Evolutionary conservation across 2,888 invertebrate genomes (phyloP), one percentile per base, ranked within the genome.

Genomic region (Thysanoteuthis rhombus): DNA sequence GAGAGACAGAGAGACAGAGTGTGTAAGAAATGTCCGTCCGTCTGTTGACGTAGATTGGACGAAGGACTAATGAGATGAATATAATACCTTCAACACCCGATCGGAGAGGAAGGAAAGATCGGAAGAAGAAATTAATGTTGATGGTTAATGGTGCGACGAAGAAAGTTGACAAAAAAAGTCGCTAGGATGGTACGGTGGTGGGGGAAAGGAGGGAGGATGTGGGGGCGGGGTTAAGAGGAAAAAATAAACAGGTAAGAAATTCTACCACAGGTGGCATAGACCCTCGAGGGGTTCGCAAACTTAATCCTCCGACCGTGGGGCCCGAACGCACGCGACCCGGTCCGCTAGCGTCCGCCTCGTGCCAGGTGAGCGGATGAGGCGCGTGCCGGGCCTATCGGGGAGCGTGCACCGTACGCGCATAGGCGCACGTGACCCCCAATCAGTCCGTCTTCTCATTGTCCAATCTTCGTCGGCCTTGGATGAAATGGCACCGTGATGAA

Each of bases 241-340:
- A 28, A 90, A 90, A 90, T 40, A 39, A 90, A 90, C 90, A 90
- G 90, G 90, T 90, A 90, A 90, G 90, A 90, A 90, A 90, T 39
- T 39, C 40, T 90, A 90, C 39, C 90, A 90, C 90, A 90, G 90
- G 90, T 90, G 90, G 90, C 40, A 90, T 28, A 40, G 40, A 39
- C 90, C 90, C 90, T 90, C 90, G 40, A 90, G 90, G 90, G 90
- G 40, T 39, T 39, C 39, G 90, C 38, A 28, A 38, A 90, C 39
- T 40, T 39, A 90, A 90, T 90, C 90, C 90, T 36, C 40, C 90
- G 39, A 90, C 39, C 39, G 36, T 40, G 42, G 90, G 38, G 90
- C 38, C 36, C 40, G 39, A 36, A 36, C 90, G 90, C 90, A 90
- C 90, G 90, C 90, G 90, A 90, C 90, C 38, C 28, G 90, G 32